phyloP scores from a whole-genome alignment of 2,113 vertebrate species.

The Glaucidium brasilianum region DNA sequence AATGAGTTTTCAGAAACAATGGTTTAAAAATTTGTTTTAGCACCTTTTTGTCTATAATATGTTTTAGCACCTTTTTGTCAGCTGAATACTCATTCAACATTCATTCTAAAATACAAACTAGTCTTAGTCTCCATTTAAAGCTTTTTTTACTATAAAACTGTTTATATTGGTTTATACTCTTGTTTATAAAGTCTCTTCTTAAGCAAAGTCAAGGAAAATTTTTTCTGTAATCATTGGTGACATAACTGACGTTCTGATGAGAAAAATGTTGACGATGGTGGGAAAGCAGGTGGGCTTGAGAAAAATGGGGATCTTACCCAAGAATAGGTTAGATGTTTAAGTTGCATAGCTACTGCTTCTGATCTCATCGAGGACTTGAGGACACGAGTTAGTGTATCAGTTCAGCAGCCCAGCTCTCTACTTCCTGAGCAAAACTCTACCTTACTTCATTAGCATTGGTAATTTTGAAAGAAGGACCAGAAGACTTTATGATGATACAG shows the following conservation, averaged over 20 bases:
- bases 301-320: neutral
- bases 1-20: neutral
- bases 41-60: neutral
- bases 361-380: neutral
- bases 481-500: neutral
- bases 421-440: neutral
- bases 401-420: neutral
- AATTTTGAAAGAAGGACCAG: neutral
- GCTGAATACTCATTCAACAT: neutral
- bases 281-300: neutral
- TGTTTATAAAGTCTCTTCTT: neutral
- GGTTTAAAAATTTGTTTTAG: neutral
- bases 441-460: neutral
- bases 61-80: neutral
- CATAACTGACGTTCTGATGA: neutral
- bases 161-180: neutral
- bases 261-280: neutral
- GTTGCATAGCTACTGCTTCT: neutral
- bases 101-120: neutral
- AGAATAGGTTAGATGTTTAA: neutral
- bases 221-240: neutral
- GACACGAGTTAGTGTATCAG: neutral
- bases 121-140: neutral
- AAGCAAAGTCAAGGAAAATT: neutral
- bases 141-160: neutral